Conservation (phyloP, 2,113 vertebrate species). For the Alouatta palliata region DNA sequence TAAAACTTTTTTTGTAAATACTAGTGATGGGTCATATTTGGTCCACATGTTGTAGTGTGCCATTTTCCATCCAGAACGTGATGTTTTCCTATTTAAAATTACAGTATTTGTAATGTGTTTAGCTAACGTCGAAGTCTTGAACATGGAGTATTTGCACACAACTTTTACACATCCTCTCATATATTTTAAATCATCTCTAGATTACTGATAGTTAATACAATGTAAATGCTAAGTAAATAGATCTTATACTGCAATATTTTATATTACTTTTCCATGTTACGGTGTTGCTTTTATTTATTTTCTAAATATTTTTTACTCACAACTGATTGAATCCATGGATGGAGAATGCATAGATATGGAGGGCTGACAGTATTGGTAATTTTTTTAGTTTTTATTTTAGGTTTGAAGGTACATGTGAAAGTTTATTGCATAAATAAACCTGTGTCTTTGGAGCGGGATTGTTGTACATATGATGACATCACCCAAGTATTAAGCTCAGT, state of each 20-base stretch:
- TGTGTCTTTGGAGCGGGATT: too few relatives aligned
- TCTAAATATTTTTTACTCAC: neutral
- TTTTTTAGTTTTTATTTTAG: neutral
- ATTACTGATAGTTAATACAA: neutral
- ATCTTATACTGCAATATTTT: neutral
- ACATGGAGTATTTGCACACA: neutral
- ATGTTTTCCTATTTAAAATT: neutral
- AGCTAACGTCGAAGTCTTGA: neutral
- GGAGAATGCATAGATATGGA: neutral
- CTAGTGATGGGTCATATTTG: neutral
- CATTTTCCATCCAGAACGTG: neutral
- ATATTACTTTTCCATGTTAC: neutral
- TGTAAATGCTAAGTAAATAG: neutral
- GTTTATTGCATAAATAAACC: too few relatives aligned
- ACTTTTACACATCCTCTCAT: neutral
- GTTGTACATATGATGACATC: too few relatives aligned
- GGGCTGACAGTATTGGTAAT: neutral
- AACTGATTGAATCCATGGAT: neutral
- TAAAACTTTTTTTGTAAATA: constrained; percentile 19
- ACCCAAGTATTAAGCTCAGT: too few relatives aligned
- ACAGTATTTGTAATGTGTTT: neutral
- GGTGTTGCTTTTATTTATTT: neutral
- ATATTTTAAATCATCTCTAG: neutral
- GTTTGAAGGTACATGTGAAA: too few relatives aligned
- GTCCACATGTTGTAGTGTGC: neutral